These are phyloP conservation scores for Drosophila mayri DNA, from an alignment of 1,140 invertebrate species.

Conservation along the genomic window DNA sequence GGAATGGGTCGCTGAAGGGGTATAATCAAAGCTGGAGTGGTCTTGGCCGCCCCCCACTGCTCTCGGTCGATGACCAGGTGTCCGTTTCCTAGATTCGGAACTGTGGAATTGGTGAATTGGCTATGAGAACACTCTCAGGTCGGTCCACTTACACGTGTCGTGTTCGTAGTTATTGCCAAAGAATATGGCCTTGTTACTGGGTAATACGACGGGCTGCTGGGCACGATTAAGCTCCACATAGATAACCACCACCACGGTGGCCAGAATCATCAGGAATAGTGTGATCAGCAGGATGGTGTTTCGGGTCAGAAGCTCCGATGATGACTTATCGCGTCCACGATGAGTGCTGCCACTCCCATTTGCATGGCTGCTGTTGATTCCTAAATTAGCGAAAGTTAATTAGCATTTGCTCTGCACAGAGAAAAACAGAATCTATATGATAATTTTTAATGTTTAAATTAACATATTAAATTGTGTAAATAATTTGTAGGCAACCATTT, in stretches of 20 bases:
- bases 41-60: constrained; percentile 85
- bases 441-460: neutral
- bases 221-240: constrained; percentile 59
- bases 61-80: constrained; percentile 83
- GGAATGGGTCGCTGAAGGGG: constrained; percentile 73
- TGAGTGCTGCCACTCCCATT: constrained; percentile 32
- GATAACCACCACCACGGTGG: constrained; percentile 55
- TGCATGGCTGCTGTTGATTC: constrained; percentile 58
- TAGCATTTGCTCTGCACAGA: constrained; percentile 19
- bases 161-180: constrained; percentile 80
- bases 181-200: constrained; percentile 45
- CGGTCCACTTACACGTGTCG: constrained; percentile 75
- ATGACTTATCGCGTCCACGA: constrained; percentile 16
- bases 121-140: constrained; percentile 17
- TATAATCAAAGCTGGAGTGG: constrained; percentile 51
- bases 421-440: neutral
- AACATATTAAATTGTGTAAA: neutral
- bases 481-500: neutral
- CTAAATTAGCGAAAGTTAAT: constrained; percentile 46
- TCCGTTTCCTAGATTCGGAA: constrained; percentile 84
- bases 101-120: constrained; percentile 69
- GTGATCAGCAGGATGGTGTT: constrained; percentile 62
- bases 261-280: constrained; percentile 64
- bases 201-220: neutral
- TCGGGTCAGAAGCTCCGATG: constrained; percentile 54